phyloP scores from a whole-genome alignment of 2,797 vertebrate species.

The Platalea minor region DNA sequence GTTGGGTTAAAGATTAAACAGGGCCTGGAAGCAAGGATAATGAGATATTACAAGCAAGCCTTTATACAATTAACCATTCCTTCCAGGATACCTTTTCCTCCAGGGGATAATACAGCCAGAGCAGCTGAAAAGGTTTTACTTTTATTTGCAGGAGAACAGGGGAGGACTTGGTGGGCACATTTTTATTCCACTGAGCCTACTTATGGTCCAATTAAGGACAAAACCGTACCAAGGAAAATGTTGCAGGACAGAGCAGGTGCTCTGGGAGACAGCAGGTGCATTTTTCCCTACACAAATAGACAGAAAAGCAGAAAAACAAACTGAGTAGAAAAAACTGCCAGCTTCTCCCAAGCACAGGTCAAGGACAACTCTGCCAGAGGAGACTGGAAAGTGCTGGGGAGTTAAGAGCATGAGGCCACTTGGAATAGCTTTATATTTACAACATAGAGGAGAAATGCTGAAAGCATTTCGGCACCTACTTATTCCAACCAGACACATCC shows the following conservation, averaged over 20 bases:
- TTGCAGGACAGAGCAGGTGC: constrained; percentile 23
- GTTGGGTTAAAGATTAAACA: constrained; percentile 78
- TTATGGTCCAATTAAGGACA: background rate
- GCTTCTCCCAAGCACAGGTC: background rate
- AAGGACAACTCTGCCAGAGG: background rate
- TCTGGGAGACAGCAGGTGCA: constrained; percentile 34
- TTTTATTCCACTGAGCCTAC: background rate
- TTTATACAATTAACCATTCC: constrained; percentile 59
- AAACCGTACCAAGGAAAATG: background rate
- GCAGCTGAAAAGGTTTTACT: constrained; percentile 42
- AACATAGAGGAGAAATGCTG: background rate
- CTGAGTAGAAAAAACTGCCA: background rate
- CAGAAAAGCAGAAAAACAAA: constrained; percentile 10
- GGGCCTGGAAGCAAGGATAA: constrained; percentile 66
- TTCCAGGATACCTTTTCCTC: constrained; percentile 61
- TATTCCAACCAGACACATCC: background rate
- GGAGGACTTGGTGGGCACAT: background rate
- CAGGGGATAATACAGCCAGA: constrained; percentile 45
- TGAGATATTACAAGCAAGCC: constrained; percentile 59
- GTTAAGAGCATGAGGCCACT: background rate
- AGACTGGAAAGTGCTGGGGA: background rate
- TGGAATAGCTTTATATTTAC: background rate
- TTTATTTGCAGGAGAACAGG: constrained; percentile 23
- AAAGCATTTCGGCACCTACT: background rate
- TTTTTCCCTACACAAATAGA: background rate